A percentile compares a stretch with the other conserved stretches of the same genome.
These are phyloP conservation scores for Kuschelorhynchus macadamiae DNA, from an alignment of 2,888 invertebrate genomes.

Conservation along the genomic window DNA sequence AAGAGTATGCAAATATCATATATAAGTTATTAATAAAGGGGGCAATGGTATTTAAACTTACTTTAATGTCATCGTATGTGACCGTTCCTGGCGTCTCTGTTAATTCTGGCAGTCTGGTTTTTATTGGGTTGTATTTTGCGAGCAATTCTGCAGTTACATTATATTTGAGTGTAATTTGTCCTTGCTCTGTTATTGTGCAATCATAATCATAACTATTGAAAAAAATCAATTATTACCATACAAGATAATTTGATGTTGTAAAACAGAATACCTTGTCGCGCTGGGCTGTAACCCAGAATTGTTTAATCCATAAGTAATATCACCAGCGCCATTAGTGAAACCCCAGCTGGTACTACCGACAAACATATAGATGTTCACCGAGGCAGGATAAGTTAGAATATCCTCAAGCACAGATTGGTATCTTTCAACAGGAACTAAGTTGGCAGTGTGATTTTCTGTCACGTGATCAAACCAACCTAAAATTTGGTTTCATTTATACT, in stretches of 20 bases:
- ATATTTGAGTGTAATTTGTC: constrained; percentile 84
- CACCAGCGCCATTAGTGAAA: constrained; percentile 66
- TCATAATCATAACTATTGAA: constrained; percentile 50
- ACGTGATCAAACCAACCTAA: constrained; percentile 75
- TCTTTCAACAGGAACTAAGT: constrained; percentile 46
- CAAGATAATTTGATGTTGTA: no score
- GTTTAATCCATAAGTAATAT: constrained; percentile 24
- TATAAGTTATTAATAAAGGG: no score
- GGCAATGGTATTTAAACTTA: constrained; percentile 50
- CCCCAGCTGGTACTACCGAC: constrained; percentile 91
- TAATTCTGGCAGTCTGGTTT: constrained; percentile 71
- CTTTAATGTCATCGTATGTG: constrained; percentile 84
- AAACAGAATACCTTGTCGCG: constrained; percentile 35
- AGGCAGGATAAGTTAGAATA: constrained; percentile 62
- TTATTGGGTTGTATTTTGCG: constrained; percentile 61
- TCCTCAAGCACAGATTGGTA: constrained; percentile 58
- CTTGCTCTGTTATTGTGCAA: constrained; percentile 40
- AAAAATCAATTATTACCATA: no score
- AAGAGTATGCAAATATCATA: no score
- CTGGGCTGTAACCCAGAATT: constrained; percentile 45
- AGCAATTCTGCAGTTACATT: constrained; percentile 70
- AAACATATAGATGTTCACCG: constrained; percentile 93
- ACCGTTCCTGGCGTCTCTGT: constrained; percentile 80
- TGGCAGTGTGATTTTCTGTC: constrained; percentile 62
- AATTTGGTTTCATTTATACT: constrained; percentile 6